Evolutionary conservation across 2,113 vertebrate species (phyloP).

Genomic region (Peromyscus polionotus): DNA sequence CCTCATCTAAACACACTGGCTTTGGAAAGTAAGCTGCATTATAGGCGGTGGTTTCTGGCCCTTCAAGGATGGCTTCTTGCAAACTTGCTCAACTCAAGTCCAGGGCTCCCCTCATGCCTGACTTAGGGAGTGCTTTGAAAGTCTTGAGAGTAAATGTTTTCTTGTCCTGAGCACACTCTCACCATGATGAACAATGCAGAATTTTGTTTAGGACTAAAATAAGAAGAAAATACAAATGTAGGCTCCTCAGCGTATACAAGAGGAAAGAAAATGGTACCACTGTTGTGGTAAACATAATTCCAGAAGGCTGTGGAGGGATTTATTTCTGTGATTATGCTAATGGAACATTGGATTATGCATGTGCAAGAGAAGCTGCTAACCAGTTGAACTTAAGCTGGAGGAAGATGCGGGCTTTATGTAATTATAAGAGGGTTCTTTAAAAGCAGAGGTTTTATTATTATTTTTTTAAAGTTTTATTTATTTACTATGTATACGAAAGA

Average conservation of each 20-base stretch:
- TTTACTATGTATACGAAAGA: too few species aligned
- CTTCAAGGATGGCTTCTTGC: neutral
- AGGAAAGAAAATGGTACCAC: neutral
- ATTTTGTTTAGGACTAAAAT: neutral
- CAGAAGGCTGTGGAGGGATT: neutral
- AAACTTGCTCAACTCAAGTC: neutral
- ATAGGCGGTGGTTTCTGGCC: neutral
- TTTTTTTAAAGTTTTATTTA: too few species aligned
- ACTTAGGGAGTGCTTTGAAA: neutral
- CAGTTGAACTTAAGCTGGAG: neutral
- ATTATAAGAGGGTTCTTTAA: neutral
- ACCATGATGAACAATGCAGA: neutral
- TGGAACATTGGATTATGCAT: neutral
- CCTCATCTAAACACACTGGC: neutral
- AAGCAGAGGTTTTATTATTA: neutral
- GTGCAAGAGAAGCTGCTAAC: neutral
- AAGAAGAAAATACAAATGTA: conserved; percentile 1
- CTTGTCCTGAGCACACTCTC: neutral
- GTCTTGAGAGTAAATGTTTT: neutral
- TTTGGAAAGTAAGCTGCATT: neutral
- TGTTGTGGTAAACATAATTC: neutral
- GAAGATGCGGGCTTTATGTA: neutral
- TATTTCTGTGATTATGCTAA: neutral
- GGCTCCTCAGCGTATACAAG: neutral
- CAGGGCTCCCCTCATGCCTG: neutral